Evolutionary conservation across 1,140 invertebrate species (phyloP), one percentile per base, ranked within the genome.

Genomic region (Agrypnia vestita): DNA sequence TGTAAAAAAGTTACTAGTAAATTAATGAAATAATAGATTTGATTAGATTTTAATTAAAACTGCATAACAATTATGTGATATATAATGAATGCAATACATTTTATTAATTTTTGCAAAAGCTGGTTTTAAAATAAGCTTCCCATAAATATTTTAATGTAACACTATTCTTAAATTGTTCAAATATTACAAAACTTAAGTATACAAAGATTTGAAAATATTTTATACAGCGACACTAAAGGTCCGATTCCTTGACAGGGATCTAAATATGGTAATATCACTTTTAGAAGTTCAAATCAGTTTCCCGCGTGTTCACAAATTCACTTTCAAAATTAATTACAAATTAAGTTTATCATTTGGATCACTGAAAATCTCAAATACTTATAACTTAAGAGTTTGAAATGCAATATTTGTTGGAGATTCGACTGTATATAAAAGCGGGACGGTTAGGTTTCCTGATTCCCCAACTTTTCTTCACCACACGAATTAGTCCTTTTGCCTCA

Each of bases 161-260:
- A 17, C 46, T 71, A 51, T 21, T 15, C 46, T 71, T 55, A 64
- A 12, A 15, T 46, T 17, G 44, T 69, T 78, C 43, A 69, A 72
- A 59, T 79, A 79, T 82, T 82, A 79, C 78, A 82, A 82, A 82
- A 82, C 80, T 82, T 79, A 82, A 71, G 15, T 15, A 12, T 76
- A 76, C 73, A 76, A 71, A 25, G 46, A 71, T 76, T 62, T 47
- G 43, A 76, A 61, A 61, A 61, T 77, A 67, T 67, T 77, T 69
- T 77, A 21, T 55, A 69, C 75, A 77, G 47, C 67, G 67, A 71
- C 67, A 71, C 67, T 12, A 51, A 19, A 19, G 47, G 44, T 64
- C 61, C 61, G 4, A 49, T 15, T 51, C 19, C 67, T 71, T 25
- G 17, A 71, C 15, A 13, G 10, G 17, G 67, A 71, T 49, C 67